These are phyloP conservation scores for Danionella cerebrum DNA, from an alignment of 2,113 vertebrate species.

Conservation along the genomic window DNA sequence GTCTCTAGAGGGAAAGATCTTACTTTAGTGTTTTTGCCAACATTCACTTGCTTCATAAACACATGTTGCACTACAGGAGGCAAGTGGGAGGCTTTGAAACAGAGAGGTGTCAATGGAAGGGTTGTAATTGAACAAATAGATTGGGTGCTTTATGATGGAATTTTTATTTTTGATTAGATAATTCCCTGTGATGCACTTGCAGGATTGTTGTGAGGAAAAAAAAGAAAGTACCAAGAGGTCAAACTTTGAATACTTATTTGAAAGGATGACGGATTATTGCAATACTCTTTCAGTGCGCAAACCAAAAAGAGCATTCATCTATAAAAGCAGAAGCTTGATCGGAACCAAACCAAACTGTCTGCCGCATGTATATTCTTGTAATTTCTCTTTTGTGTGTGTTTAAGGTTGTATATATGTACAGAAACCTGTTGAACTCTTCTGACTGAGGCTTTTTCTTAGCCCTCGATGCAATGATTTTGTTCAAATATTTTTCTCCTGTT, in stretches of 20 bases:
- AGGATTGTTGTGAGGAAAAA: not conserved
- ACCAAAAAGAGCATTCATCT: not conserved
- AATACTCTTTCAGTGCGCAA: not conserved
- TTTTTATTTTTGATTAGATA: too few species aligned
- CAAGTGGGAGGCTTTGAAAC: too few species aligned
- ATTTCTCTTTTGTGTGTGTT: constrained; percentile 20
- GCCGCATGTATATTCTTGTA: constrained; percentile 22
- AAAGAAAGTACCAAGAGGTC: not conserved
- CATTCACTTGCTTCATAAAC: too few species aligned
- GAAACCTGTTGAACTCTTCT: constrained; percentile 1
- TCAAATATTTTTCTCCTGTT: constrained; percentile 8
- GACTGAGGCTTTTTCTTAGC: constrained; percentile 1
- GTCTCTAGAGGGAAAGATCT: too few species aligned
- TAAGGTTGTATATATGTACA: constrained; percentile 36
- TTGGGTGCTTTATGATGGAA: too few species aligned
- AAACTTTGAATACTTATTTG: not conserved
- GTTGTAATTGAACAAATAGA: too few species aligned
- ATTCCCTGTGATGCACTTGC: not conserved
- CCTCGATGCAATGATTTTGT: constrained; percentile 6
- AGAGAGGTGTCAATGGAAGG: too few species aligned
- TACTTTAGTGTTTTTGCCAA: too few species aligned
- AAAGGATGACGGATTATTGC: not conserved
- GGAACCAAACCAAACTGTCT: constrained; percentile 11
- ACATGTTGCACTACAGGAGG: too few species aligned
- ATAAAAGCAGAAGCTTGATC: constrained; percentile 21